Conservation (phyloP, 2,113 vertebrate species). For the Microcebus tavaratra region DNA sequence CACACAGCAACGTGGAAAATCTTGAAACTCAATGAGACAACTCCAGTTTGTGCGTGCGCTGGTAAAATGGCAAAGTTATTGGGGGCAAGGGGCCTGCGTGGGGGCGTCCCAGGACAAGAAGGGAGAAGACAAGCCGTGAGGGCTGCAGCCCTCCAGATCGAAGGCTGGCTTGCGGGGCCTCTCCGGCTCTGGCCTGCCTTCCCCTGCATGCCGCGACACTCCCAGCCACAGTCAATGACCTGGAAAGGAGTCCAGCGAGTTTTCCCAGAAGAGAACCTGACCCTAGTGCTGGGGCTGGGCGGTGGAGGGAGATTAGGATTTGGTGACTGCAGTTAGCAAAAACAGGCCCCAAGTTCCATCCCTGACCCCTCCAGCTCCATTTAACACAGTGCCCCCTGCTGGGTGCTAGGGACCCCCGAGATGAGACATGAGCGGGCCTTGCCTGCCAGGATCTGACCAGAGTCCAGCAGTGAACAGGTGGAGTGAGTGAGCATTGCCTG, state of each 20-base stretch:
- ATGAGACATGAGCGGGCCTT: neutral
- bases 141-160: neutral
- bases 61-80: too few species aligned
- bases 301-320: neutral
- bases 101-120: neutral
- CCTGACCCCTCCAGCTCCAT: neutral
- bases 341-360: neutral
- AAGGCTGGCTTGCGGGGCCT: neutral
- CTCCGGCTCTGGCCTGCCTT: neutral
- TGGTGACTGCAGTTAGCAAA: neutral
- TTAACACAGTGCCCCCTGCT: neutral
- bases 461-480: neutral
- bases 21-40: neutral
- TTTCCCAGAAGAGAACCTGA: neutral
- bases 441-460: neutral
- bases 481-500: neutral
- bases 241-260: neutral
- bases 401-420: neutral
- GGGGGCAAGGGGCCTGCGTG: rapidly evolving
- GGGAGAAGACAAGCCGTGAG: too few species aligned
- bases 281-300: neutral
- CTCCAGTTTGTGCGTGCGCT: rapidly evolving
- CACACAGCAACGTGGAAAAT: neutral
- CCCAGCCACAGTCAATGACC: neutral
- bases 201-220: neutral